Evolutionary conservation across 2,888 invertebrate species (phyloP), one percentile per base, ranked within the genome.

Genomic region (Drosophila meridiana): DNA sequence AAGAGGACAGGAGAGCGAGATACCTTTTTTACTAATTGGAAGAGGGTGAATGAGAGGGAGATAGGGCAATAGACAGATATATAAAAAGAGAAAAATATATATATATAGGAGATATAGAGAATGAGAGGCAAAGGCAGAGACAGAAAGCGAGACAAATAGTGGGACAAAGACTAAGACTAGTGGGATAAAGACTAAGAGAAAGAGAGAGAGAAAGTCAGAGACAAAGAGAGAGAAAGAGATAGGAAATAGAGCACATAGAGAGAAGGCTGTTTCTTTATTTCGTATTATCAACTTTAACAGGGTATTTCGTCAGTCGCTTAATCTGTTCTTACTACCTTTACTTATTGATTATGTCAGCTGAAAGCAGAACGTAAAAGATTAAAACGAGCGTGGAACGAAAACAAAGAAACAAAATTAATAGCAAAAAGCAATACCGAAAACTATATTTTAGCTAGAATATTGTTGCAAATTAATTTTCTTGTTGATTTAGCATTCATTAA

Each of bases 401-500:
- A 32, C n/a, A 57, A 57, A 43, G 32, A 30, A 56, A 42, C 11
- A 42, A 42, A 42, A 42, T 13, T 32, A 13, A 57, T 20, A 32
- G 4, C 11, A 32, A 57, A 13, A 42, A 57, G 30, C 30, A 55
- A 55, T 36, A 14, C 0, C 7, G 14, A 55, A 32, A 42, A 42
- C 30, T 32, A 57, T 42, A 57, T 43, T 42, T 57, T 20, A 43
- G n/a, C 32, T 13, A 32, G 42, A 4, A 30, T 57, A 42, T 57
- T 32, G 20, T 20, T 42, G 56, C n/a, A 32, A 57, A 43, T 42
- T 6, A 9, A 56, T 56, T 57, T 57, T 57, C 30, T 8, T 40
- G 42, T 20, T 57, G 30, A 32, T 57, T 57, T 32, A 32, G n/a
- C 32, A 13, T 43, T 57, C 42, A n/a, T 53, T 55, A 55, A 28